Evolutionary conservation across 1,140 invertebrate genomes (phyloP).

Genomic region (Drosophila micromelanica): DNA sequence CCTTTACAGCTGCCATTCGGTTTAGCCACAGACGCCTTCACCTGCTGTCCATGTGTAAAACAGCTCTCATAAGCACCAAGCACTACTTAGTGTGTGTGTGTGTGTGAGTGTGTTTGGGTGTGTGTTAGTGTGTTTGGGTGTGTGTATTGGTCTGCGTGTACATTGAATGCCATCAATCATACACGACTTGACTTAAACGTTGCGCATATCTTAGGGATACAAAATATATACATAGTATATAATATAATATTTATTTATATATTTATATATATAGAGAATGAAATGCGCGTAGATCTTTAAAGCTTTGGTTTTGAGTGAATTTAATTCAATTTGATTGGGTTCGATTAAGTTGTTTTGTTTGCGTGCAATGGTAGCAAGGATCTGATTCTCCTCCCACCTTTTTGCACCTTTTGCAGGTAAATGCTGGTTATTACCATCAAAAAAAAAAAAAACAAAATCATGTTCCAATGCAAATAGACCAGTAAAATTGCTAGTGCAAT

Average conservation of each 20-base stretch:
- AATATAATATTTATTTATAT: too few relatives aligned
- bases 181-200: slow-evolving; percentile 3
- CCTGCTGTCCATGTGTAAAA: neutral
- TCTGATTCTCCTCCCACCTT: neutral
- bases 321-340: slow-evolving; percentile 11
- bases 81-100: too few relatives aligned
- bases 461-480: slow-evolving; percentile 9
- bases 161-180: slow-evolving; percentile 37
- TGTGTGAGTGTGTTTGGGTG: neutral
- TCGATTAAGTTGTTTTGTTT: slow-evolving; percentile 38
- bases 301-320: too few relatives aligned
- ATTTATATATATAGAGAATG: too few relatives aligned
- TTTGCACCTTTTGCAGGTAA: slow-evolving; percentile 13
- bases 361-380: slow-evolving; percentile 10
- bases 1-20: neutral
- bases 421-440: slow-evolving; percentile 41
- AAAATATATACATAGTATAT: neutral
- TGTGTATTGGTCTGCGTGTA: neutral
- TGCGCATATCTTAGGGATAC: slow-evolving; percentile 20
- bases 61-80: neutral
- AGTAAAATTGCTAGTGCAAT: neutral
- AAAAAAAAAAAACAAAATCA: slow-evolving; percentile 15
- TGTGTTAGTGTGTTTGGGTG: neutral
- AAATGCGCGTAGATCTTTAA: too few relatives aligned
- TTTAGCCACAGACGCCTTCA: neutral